A percentile compares a stretch with the other conserved stretches of the same genome.
phyloP scores from a whole-genome alignment of 2,797 vertebrate species.

The Pangasius macronema region DNA sequence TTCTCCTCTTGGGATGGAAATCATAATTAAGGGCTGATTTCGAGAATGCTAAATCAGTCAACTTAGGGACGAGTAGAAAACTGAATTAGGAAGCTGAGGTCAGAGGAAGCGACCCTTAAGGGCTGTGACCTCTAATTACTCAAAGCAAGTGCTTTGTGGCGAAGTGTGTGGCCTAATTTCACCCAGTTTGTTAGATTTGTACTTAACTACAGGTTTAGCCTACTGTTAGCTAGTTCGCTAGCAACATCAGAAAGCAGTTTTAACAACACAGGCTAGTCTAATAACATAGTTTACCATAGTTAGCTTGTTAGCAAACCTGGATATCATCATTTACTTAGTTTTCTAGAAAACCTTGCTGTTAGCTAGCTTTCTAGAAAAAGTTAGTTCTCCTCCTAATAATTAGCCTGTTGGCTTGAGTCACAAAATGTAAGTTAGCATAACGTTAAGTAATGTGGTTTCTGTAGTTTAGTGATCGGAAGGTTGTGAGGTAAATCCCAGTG shows the following conservation, averaged over 20 bases:
- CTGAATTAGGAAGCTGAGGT: slow-evolving; percentile 9
- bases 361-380: neutral
- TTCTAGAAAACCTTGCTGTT: neutral
- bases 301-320: neutral
- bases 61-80: neutral
- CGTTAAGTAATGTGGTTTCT: no score
- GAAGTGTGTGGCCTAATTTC: neutral
- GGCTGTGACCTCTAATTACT: neutral
- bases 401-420: neutral
- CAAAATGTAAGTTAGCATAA: neutral
- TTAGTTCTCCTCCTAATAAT: neutral
- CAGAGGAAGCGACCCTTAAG: neutral
- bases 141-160: neutral
- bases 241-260: neutral
- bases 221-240: neutral
- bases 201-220: no score
- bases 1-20: slow-evolving; percentile 14
- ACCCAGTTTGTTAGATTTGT: neutral
- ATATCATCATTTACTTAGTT: neutral
- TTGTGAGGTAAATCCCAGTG: no score
- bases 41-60: neutral
- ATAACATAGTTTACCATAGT: neutral
- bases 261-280: neutral
- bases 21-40: neutral
- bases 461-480: no score